Evolutionary conservation across 2,113 vertebrate species (phyloP).

Genomic region (Delphinapterus leucas): DNA sequence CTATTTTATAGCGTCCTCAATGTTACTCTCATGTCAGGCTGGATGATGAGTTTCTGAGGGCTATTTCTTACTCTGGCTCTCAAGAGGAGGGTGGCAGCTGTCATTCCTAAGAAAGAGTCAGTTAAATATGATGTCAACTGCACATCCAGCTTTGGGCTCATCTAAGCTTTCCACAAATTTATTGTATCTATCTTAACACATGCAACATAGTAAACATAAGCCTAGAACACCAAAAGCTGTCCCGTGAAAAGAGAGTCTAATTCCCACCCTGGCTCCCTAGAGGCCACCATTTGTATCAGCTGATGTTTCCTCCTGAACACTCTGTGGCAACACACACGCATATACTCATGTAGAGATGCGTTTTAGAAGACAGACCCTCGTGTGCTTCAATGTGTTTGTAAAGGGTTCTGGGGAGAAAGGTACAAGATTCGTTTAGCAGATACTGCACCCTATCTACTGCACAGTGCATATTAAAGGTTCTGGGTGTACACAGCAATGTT

Average conservation of each 20-base stretch:
- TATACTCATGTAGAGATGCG: not conserved
- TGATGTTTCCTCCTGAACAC: not conserved
- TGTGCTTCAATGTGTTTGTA: not conserved
- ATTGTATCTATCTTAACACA: not conserved
- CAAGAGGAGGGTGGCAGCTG: not conserved
- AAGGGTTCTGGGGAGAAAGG: not conserved
- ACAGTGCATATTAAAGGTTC: not conserved
- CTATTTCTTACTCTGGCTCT: not conserved
- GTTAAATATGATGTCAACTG: not conserved
- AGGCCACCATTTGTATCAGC: not conserved
- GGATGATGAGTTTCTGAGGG: not conserved
- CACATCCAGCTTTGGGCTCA: not conserved
- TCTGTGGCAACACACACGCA: not conserved
- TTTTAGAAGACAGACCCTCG: not conserved
- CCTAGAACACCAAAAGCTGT: not conserved
- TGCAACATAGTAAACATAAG: not conserved
- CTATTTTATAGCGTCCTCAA: not conserved
- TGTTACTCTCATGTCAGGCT: not conserved
- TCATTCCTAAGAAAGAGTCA: not conserved
- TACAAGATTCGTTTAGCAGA: not conserved
- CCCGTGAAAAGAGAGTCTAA: not conserved
- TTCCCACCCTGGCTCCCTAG: not conserved
- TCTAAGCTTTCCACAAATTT: not conserved
- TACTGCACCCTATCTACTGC: not conserved
- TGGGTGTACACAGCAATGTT: not conserved